Conservation (phyloP, 2,113 vertebrate species). For the Cinclus mexicanus region DNA sequence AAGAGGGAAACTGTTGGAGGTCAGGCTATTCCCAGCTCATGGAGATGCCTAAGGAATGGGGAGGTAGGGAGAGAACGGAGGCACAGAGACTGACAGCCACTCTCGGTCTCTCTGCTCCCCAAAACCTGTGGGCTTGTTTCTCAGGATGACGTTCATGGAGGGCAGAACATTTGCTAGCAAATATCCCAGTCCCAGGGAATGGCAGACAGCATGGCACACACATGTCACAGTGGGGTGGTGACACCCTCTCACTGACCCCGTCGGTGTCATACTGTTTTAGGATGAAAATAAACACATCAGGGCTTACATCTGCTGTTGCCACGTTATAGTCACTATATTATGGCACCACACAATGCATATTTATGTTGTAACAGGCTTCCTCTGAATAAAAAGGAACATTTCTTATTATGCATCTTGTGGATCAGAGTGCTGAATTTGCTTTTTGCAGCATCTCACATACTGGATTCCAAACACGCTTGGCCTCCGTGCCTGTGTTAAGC, state of each 20-base stretch:
- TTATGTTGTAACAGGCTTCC: neutral
- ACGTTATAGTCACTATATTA: neutral
- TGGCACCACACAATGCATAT: neutral
- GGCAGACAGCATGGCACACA: rapidly evolving
- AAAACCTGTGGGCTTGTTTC: neutral
- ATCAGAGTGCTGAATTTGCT: neutral
- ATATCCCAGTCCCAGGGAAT: neutral
- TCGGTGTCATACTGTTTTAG: neutral
- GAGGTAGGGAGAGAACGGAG: rapidly evolving
- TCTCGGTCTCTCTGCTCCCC: neutral
- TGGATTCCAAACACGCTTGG: neutral
- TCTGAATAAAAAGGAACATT: neutral
- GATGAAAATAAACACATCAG: neutral
- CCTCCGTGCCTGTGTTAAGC: neutral
- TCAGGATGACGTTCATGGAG: neutral
- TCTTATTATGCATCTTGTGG: neutral
- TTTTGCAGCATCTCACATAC: neutral
- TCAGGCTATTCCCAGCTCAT: neutral
- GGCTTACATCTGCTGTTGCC: neutral
- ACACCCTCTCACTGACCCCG: neutral
- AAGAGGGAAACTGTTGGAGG: neutral
- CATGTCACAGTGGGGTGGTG: rapidly evolving
- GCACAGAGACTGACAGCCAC: neutral
- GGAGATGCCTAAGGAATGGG: neutral
- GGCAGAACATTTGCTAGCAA: neutral